Conservation (phyloP, 2,888 invertebrate species). For the Chaetoderma sp. region DNA sequence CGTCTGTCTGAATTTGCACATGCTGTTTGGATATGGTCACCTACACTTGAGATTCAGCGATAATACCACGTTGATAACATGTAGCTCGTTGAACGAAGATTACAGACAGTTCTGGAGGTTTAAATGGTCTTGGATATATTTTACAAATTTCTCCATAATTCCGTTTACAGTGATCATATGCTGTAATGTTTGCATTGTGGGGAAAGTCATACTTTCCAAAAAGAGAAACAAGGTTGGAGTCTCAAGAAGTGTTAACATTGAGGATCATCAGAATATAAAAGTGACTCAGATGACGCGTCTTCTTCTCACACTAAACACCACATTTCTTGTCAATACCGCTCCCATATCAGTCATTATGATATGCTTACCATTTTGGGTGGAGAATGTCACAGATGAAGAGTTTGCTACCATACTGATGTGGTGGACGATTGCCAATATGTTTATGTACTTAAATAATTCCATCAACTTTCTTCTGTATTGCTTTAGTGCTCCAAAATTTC, state of each 20-base stretch:
- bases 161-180: slow-evolving; percentile 49
- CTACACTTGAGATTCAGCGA: neutral
- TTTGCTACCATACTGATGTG: slow-evolving; percentile 35
- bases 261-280: neutral
- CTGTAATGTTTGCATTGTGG: slow-evolving; percentile 50
- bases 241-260: neutral
- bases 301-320: slow-evolving; percentile 47
- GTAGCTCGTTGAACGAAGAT: slow-evolving; percentile 20
- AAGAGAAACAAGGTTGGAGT: slow-evolving; percentile 15
- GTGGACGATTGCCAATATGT: slow-evolving; percentile 47
- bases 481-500: slow-evolving; percentile 51
- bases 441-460: slow-evolving; percentile 56
- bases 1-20: slow-evolving; percentile 44
- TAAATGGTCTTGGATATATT: slow-evolving; percentile 58
- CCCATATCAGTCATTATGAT: slow-evolving; percentile 48
- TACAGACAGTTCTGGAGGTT: slow-evolving; percentile 37
- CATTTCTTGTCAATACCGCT: slow-evolving; percentile 44
- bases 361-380: slow-evolving; percentile 33
- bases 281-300: slow-evolving; percentile 50
- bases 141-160: slow-evolving; percentile 47
- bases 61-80: slow-evolving; percentile 2
- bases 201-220: slow-evolving; percentile 40
- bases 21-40: slow-evolving; percentile 43
- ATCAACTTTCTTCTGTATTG: slow-evolving; percentile 55
- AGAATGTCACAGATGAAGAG: neutral